Evolutionary conservation across 1,140 invertebrate genomes (phyloP).

Genomic region (Drosophila triauraria): DNA sequence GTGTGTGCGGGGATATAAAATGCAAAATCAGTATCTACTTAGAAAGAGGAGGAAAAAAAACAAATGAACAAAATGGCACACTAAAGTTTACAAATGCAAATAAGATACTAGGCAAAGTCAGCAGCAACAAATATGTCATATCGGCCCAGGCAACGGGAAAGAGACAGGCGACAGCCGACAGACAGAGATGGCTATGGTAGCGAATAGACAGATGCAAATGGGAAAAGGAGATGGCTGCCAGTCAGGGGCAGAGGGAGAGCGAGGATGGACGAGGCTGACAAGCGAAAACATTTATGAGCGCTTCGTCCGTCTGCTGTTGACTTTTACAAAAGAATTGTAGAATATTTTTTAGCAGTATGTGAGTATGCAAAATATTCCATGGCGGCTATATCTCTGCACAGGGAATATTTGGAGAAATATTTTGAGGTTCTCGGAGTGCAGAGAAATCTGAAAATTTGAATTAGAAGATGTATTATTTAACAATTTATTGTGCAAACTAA

Average conservation of each 20-base stretch:
- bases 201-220: constrained; percentile 42
- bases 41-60: constrained; percentile 40
- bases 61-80: constrained; percentile 69
- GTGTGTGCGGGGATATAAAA: constrained; percentile 34
- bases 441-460: no score
- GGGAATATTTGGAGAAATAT: neutral
- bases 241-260: constrained; percentile 7
- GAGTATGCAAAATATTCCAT: constrained; percentile 65
- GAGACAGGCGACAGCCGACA: constrained; percentile 16
- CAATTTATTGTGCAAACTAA: no score
- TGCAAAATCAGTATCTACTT: constrained; percentile 51
- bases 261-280: constrained; percentile 19
- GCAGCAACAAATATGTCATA: constrained; percentile 80
- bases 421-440: neutral
- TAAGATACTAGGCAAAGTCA: constrained; percentile 80
- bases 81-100: constrained; percentile 82
- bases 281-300: constrained; percentile 74
- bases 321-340: constrained; percentile 81
- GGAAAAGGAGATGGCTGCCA: constrained; percentile 24
- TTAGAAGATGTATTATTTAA: no score
- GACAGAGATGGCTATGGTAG: constrained; percentile 12
- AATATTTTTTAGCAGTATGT: constrained; percentile 77
- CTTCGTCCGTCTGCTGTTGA: constrained; percentile 69
- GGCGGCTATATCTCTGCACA: constrained; percentile 14
- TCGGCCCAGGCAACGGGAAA: constrained; percentile 31